Conservation (phyloP, 1,140 invertebrate species). For the Conopomorpha cramerella region DNA sequence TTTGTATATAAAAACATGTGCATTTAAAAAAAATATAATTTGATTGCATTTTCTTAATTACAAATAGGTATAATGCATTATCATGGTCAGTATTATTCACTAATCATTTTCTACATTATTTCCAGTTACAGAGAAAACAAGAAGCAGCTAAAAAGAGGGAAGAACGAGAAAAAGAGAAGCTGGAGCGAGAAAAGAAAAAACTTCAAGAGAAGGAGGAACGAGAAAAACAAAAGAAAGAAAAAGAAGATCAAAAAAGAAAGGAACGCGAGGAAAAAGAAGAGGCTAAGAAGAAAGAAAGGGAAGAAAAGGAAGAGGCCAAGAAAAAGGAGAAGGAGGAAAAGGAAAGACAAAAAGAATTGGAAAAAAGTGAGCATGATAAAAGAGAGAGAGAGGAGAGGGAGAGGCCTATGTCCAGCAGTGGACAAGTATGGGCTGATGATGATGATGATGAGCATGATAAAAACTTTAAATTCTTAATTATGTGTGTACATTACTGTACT, state of each 20-base stretch:
- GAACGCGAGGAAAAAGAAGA: constrained; percentile 50
- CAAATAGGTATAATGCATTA: too few species aligned
- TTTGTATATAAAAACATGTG: too few species aligned
- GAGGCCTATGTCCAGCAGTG: too few species aligned
- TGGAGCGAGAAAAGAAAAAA: constrained; percentile 49
- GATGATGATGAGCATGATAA: constrained; percentile 61
- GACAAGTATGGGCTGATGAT: too few species aligned
- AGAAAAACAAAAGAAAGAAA: constrained; percentile 39
- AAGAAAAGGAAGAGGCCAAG: constrained; percentile 55
- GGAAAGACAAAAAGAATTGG: constrained; percentile 49
- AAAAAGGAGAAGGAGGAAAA: constrained; percentile 61
- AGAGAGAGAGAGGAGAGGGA: constrained; percentile 40
- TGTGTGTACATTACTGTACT: too few species aligned
- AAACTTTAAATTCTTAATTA: too few species aligned
- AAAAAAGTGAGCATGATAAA: constrained; percentile 37
- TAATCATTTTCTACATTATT: constrained; percentile 6
- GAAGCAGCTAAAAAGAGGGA: constrained; percentile 52
- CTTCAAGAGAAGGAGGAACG: constrained; percentile 45
- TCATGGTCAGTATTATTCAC: too few species aligned
- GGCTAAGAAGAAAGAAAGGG: constrained; percentile 28
- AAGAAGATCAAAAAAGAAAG: constrained; percentile 41
- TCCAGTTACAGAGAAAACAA: constrained; percentile 52
- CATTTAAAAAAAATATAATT: too few species aligned
- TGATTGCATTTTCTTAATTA: too few species aligned
- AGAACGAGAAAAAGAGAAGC: constrained; percentile 54